Conservation (phyloP, 2,113 vertebrate genomes). For the Mustela nigripes region DNA sequence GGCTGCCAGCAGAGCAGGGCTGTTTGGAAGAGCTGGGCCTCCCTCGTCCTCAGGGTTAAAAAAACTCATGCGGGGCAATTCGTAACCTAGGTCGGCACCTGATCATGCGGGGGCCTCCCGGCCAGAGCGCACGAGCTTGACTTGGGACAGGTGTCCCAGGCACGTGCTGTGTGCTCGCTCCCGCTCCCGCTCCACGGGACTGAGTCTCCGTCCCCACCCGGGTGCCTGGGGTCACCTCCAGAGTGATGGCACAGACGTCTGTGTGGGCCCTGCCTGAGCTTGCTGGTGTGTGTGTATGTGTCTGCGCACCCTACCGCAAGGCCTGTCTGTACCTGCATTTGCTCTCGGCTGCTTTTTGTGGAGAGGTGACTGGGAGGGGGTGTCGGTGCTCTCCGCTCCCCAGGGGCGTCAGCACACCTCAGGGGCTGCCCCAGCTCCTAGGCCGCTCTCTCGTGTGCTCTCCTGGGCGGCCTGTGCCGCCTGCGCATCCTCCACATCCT, state of each 20-base stretch:
- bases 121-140: background rate
- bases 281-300: background rate
- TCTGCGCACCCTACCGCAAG: background rate
- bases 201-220: background rate
- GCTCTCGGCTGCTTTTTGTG: background rate
- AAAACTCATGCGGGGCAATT: fast-evolving
- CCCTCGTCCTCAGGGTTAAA: background rate
- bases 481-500: no score
- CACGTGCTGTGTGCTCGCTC: fast-evolving
- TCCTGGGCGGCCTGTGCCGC: background rate
- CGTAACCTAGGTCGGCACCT: fast-evolving
- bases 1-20: background rate
- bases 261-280: background rate
- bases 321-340: conserved; percentile 45
- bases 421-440: background rate
- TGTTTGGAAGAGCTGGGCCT: background rate
- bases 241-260: background rate
- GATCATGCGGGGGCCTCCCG: background rate
- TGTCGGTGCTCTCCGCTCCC: background rate
- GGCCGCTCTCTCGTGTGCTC: fast-evolving
- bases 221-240: background rate
- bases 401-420: fast-evolving
- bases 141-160: fast-evolving
- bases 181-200: fast-evolving
- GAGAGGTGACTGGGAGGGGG: background rate